Evolutionary conservation across 2,113 vertebrate species (phyloP).

Genomic region (Telmatochromis brichardi): DNA sequence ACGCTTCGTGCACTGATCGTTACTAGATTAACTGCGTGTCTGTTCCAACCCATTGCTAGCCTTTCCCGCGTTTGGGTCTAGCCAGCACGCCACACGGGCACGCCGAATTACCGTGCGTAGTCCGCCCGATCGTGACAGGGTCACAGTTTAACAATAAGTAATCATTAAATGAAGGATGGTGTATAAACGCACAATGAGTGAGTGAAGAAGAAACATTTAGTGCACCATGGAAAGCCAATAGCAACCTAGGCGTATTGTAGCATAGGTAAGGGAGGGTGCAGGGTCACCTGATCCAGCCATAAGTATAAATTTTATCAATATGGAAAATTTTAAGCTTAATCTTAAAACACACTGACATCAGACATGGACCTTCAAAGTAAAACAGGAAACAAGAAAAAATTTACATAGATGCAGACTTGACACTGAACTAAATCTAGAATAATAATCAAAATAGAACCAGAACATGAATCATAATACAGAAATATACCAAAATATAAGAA

Average conservation of each 20-base stretch:
- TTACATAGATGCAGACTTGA: not conserved
- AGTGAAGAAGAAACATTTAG: not conserved
- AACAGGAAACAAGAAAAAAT: not conserved
- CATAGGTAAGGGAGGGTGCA: not conserved
- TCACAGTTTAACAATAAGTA: not conserved
- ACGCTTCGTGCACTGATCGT: no score
- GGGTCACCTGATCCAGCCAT: not conserved
- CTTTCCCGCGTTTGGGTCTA: no score
- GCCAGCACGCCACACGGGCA: no score
- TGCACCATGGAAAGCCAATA: not conserved
- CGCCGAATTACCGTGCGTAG: no score
- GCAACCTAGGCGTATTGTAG: not conserved
- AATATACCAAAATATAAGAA: not conserved
- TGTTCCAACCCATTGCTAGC: no score
- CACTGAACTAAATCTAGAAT: not conserved
- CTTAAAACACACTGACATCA: not conserved
- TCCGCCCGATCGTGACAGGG: no score
- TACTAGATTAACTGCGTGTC: no score
- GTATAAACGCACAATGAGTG: not conserved
- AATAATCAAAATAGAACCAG: not conserved
- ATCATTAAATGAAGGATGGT: not conserved
- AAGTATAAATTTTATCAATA: not conserved
- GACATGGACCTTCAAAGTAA: not conserved
- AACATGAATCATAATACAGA: not conserved
- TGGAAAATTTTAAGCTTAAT: not conserved